These are phyloP conservation scores for Nycteola revayana DNA, from an alignment of 2,888 invertebrate genomes.

Conservation along the genomic window DNA sequence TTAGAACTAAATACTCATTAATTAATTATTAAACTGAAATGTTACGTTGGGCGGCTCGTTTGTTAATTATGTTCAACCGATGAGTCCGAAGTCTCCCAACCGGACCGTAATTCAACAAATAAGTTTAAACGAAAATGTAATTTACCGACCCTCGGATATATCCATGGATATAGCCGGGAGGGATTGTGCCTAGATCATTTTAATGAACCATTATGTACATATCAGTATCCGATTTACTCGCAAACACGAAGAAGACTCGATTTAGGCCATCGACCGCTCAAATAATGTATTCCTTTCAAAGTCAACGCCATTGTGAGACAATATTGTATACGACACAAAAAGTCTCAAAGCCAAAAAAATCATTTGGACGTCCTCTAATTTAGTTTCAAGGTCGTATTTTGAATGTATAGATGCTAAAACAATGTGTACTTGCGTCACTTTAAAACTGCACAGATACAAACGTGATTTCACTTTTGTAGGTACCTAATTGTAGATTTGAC, in stretches of 20 bases:
- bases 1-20: too few species aligned
- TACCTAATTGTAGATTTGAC: constrained; percentile 55
- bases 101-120: constrained; percentile 7
- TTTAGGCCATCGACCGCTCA: constrained; percentile 53
- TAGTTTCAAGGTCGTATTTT: constrained; percentile 51
- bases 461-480: constrained; percentile 39
- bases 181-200: constrained; percentile 27
- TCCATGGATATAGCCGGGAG: constrained; percentile 4
- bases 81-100: constrained; percentile 7
- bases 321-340: constrained; percentile 65
- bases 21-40: neutral
- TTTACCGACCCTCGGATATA: constrained; percentile 3
- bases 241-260: constrained; percentile 16
- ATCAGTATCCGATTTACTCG: constrained; percentile 33
- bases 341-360: constrained; percentile 53
- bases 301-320: constrained; percentile 60
- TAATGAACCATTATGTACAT: constrained; percentile 25
- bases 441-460: constrained; percentile 27
- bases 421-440: constrained; percentile 49
- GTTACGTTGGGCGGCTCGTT: constrained; percentile 18
- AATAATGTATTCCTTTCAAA: constrained; percentile 73
- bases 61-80: constrained; percentile 29
- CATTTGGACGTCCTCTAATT: constrained; percentile 52
- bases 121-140: constrained; percentile 12
- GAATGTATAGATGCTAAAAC: constrained; percentile 47